Evolutionary conservation across 1,140 invertebrate species (phyloP), one percentile per base, ranked within the genome.

Genomic region (Panulirus ornatus): DNA sequence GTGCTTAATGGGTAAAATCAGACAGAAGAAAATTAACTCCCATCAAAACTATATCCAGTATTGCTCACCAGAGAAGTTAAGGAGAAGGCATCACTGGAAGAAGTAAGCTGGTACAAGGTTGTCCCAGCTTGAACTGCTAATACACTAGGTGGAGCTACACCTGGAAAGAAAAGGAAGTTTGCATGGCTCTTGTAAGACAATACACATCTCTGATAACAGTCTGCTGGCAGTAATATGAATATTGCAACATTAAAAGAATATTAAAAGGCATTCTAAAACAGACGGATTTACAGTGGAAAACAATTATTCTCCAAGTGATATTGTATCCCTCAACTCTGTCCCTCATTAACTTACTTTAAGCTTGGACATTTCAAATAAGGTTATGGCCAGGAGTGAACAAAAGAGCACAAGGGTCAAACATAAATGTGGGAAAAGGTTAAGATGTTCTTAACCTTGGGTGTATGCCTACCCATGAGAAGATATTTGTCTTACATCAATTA

Each of bases 41-140:
- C n/a, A n/a, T n/a, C n/a, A n/a, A n/a, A n/a, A n/a, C n/a, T n/a
- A n/a, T n/a, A 54, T 19, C 8, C 9, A 54, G n/a, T 54, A 27
- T 63, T 63, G 82, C 98, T 94, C 8, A 96, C 94, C 40, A 99
- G 95, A 38, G 98, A 98, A 11, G 95, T 96, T 96, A 96, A 98
- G 0, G 98, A 98, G 94, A 98, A 96, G 6, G 98, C 96, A 92
- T 97, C 97, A 92, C 96, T 96, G 0, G 97, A 97, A 9, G 97
- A 98, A 2, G 98, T 97, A 93, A 99, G 95, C 90, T 98, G 96
- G 92, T 99, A 97, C 30, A 99, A 94, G 0, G 99, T 99, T 93
- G 98, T 98, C 30, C 99, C 99, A 63, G 98, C 98, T 95, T 99
- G 98, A 92, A 99, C 99, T 0, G 98, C 98, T 1, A 99, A 96